Conservation (phyloP, 2,888 invertebrate genomes). For the Ophion obscuratus region DNA sequence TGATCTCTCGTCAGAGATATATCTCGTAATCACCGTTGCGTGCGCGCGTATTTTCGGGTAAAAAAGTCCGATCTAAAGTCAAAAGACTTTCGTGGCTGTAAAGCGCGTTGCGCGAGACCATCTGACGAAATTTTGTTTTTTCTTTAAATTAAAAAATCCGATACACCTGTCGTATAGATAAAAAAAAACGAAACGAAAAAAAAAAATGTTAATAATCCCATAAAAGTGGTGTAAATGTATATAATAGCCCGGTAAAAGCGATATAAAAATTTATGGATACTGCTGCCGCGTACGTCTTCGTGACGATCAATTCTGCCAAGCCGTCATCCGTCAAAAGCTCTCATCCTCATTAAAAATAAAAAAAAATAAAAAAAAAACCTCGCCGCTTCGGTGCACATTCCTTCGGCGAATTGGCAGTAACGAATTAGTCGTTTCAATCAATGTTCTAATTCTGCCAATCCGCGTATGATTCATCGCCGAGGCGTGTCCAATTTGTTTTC, state of each 20-base stretch:
- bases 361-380: not conserved
- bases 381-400: not conserved
- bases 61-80: conserved; percentile 28
- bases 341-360: not conserved
- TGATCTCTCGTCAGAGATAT: conserved; percentile 34
- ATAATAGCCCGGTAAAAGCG: not conserved
- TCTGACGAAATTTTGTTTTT: not conserved
- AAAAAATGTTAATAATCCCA: conserved; percentile 14
- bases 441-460: conserved; percentile 22
- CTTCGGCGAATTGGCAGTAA: conserved; percentile 2
- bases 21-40: conserved; percentile 38
- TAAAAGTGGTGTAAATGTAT: not conserved
- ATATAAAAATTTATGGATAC: conserved; percentile 18
- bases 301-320: not conserved
- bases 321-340: not conserved
- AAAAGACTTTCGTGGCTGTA: conserved; percentile 20
- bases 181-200: not conserved
- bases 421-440: conserved; percentile 28
- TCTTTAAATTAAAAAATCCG: not conserved
- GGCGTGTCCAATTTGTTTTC: conserved; percentile 20
- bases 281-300: not conserved
- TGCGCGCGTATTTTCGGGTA: conserved; percentile 17
- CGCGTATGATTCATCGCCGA: not conserved
- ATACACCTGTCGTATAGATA: conserved; percentile 3
- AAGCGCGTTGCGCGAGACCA: not conserved